Percentiles rank a stretch among this genome's conserved stretches.
Evolutionary conservation across 2,113 vertebrate genomes (phyloP).

Genomic region (Electrona antarctica): DNA sequence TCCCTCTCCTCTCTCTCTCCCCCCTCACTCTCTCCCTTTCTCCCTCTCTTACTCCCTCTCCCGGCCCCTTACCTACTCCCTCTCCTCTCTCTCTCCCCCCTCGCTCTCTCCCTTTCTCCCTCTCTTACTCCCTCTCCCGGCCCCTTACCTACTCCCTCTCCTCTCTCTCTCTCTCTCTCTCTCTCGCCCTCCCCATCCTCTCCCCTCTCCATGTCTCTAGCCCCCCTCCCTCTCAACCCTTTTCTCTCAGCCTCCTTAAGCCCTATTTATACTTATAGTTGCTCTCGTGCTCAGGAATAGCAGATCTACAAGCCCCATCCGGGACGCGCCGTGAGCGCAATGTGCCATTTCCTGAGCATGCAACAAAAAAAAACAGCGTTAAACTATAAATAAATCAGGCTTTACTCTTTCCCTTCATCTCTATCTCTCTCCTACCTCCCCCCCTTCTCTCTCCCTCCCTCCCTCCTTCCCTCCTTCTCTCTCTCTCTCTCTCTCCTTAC

Average conservation of each 20-base stretch:
- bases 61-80: neutral
- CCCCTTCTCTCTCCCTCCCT: no score
- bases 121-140: constrained; percentile 6
- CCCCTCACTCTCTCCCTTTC: neutral
- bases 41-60: neutral
- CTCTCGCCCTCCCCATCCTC: neutral
- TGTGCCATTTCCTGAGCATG: no score
- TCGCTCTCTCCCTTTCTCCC: neutral
- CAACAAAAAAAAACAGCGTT: no score
- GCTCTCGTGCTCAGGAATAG: no score
- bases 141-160: neutral
- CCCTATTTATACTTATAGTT: no score
- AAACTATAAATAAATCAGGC: no score
- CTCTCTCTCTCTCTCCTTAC: constrained; percentile 71
- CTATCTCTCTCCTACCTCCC: no score
- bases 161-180: neutral
- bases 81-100: neutral
- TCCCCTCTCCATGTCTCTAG: neutral
- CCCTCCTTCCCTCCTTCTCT: neutral
- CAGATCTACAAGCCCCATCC: no score
- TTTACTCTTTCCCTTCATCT: no score
- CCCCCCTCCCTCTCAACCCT: no score
- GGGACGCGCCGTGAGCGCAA: no score
- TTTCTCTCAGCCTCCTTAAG: no score
- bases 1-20: neutral